phyloP scores from a whole-genome alignment of 2,797 vertebrate genomes.

The Erethizon dorsatum region DNA sequence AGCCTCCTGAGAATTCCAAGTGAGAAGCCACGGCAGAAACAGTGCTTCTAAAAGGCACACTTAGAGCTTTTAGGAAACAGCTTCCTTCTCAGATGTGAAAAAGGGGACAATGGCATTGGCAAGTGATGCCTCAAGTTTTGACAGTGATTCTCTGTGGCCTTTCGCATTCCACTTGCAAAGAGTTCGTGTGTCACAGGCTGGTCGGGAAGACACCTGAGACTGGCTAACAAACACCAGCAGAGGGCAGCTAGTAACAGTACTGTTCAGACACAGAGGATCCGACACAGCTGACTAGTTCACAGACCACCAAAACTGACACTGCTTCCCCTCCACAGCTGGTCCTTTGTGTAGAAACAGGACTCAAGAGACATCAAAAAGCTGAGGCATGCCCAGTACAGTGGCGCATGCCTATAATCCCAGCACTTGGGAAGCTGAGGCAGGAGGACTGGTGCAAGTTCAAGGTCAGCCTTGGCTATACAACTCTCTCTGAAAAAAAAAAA shows the following conservation, averaged over 20 bases:
- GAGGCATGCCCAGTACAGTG: neutral
- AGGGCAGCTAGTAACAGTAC: neutral
- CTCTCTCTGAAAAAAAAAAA: neutral
- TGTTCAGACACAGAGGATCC: neutral
- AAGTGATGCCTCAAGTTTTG: neutral
- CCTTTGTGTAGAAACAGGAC: neutral
- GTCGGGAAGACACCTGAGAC: neutral
- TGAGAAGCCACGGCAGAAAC: neutral
- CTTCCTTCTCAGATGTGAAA: neutral
- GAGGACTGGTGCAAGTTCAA: neutral
- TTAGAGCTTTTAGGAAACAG: neutral
- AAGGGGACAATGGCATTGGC: neutral
- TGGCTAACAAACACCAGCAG: rapidly evolving
- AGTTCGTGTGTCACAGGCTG: neutral
- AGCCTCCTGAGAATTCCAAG: neutral
- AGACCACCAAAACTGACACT: neutral
- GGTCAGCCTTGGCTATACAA: neutral
- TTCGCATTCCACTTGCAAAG: neutral
- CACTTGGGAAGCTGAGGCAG: neutral
- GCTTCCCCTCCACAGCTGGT: neutral
- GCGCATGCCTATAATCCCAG: neutral
- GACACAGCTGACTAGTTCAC: neutral
- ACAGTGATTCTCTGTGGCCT: neutral
- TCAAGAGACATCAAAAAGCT: neutral
- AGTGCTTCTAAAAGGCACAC: neutral